These are phyloP conservation scores for Drosophila picticornis DNA, from an alignment of 2,888 invertebrate genomes.

Conservation along the genomic window DNA sequence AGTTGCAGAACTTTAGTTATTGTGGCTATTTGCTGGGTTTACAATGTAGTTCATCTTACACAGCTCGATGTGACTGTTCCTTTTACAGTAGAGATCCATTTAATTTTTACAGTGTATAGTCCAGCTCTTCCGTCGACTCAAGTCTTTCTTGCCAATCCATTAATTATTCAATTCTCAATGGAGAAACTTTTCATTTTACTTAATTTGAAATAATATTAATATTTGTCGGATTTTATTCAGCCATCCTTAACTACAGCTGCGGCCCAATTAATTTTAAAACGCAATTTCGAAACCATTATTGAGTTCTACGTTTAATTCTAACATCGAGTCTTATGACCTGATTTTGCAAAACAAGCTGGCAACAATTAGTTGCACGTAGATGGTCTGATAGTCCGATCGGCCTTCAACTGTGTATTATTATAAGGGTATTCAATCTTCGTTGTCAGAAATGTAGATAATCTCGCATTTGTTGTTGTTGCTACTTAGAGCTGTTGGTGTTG, in stretches of 20 bases:
- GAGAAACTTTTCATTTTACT: not conserved
- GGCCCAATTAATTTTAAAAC: not conserved
- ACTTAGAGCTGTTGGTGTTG: constrained; percentile 8
- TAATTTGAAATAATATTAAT: not conserved
- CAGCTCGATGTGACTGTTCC: not conserved
- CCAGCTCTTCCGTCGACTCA: not conserved
- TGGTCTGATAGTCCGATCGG: no score
- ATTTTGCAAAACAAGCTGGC: not conserved
- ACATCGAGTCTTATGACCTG: not conserved
- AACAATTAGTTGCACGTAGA: not conserved
- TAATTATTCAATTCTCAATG: not conserved
- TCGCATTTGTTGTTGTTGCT: constrained; percentile 26
- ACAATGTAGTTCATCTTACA: not conserved
- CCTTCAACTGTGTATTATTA: not conserved
- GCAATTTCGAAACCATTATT: not conserved
- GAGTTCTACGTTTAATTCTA: not conserved
- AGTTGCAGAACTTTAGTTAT: not conserved
- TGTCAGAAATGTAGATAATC: not conserved
- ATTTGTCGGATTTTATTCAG: not conserved
- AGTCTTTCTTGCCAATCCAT: not conserved
- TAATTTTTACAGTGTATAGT: not conserved
- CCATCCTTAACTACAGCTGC: not conserved
- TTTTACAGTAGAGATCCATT: not conserved
- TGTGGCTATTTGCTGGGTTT: not conserved
- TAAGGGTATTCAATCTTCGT: constrained; percentile 25